Percentiles rank a stretch among this genome's conserved stretches.
These are phyloP conservation scores for Standfussiana lucernea DNA, from an alignment of 2,888 invertebrate genomes.

Conservation along the genomic window DNA sequence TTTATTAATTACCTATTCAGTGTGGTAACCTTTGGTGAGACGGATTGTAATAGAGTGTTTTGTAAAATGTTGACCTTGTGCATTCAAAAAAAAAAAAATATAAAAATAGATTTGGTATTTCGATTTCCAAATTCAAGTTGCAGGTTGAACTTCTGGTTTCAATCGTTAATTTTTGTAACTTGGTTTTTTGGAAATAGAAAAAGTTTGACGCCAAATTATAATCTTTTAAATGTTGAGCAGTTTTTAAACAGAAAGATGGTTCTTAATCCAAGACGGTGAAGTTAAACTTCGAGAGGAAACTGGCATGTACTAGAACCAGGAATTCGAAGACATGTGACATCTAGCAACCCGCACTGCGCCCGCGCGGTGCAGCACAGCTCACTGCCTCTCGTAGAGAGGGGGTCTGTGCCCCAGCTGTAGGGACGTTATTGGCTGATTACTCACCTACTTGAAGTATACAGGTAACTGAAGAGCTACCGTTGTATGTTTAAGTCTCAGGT, in stretches of 20 bases:
- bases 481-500: too few relatives aligned
- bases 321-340: not conserved
- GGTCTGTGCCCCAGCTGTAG: not conserved
- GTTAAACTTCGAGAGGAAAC: not conserved
- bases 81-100: too few relatives aligned
- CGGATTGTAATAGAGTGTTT: not conserved
- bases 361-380: not conserved
- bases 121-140: not conserved
- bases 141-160: not conserved
- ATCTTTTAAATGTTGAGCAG: not conserved
- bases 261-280: not conserved
- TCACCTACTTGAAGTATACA: too few relatives aligned
- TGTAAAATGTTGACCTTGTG: slow-evolving; percentile 1
- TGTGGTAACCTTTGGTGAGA: not conserved
- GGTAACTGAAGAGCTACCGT: too few relatives aligned
- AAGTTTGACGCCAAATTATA: too few relatives aligned
- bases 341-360: not conserved
- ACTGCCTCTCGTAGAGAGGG: too few relatives aligned
- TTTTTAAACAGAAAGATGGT: not conserved
- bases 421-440: too few relatives aligned
- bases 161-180: not conserved
- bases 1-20: not conserved
- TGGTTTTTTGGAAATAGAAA: too few relatives aligned
- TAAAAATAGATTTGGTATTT: not conserved
- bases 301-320: not conserved